Percentiles rank a stretch among this genome's conserved stretches.
These are phyloP conservation scores for Hormiphora californensis DNA, from an alignment of 37 sponge, comb jelly and placozoan species.

Conservation along the genomic window DNA sequence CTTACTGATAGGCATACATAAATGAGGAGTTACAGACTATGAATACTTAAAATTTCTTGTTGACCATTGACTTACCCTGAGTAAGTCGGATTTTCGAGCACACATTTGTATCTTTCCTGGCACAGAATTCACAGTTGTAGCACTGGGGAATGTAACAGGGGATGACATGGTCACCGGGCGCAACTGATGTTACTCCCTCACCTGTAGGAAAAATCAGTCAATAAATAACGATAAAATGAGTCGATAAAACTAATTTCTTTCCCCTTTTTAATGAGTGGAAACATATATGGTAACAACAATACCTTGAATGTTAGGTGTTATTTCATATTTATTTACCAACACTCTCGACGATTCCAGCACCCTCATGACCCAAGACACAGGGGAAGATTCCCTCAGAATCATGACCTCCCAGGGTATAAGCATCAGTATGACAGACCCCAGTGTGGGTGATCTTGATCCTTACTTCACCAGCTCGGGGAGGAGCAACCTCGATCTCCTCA, in stretches of 20 bases:
- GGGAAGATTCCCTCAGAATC: constrained; percentile 87
- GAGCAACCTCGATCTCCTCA: constrained; percentile 79
- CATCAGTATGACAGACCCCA: constrained; percentile 92
- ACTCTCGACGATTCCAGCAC: constrained; percentile 91
- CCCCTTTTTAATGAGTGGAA: no score
- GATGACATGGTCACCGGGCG: constrained; percentile 90
- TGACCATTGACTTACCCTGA: constrained; percentile 55
- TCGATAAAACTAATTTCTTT: no score
- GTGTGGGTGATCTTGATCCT: constrained; percentile 65
- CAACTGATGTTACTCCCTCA: constrained; percentile 77
- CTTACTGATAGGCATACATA: no score
- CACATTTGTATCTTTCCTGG: constrained; percentile 80
- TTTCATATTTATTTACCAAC: no score
- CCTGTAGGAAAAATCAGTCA: no score
- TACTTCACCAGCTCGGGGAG: constrained; percentile 91
- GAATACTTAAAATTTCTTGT: background rate
- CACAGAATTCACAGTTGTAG: constrained; percentile 85
- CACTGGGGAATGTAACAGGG: constrained; percentile 97
- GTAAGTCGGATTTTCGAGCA: constrained; percentile 69
- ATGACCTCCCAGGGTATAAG: constrained; percentile 73
- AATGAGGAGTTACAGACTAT: background rate
- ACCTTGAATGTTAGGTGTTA: no score
- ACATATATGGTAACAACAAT: no score
- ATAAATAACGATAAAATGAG: no score
- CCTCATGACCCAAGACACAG: constrained; percentile 85